phyloP scores from a whole-genome alignment of 1,140 invertebrate genomes.

The Amphibalanus amphitrite region DNA sequence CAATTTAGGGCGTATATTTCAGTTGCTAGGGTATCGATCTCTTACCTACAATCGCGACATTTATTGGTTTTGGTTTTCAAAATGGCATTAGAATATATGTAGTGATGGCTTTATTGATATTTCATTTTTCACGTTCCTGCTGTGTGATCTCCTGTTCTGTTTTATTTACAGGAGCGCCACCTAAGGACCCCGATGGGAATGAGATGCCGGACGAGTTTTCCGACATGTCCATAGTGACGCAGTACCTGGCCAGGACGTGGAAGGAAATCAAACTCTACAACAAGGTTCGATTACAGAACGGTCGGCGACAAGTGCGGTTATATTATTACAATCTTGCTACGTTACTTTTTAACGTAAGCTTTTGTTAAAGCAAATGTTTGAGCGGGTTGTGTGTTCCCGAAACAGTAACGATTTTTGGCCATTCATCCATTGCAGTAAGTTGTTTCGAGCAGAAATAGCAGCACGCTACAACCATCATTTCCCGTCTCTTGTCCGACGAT shows the following conservation, averaged over 20 bases:
- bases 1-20: background rate
- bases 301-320: too few species aligned
- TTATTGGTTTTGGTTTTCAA: background rate
- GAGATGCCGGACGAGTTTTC: conserved; percentile 63
- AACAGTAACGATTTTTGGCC: background rate
- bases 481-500: conserved; percentile 1
- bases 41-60: conserved; percentile 3
- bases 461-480: background rate
- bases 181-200: conserved; percentile 50
- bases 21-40: background rate
- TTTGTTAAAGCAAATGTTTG: conserved; percentile 11
- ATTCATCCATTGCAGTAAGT: too few species aligned
- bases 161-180: conserved; percentile 50
- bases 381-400: conserved; percentile 10
- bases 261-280: conserved; percentile 58
- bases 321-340: too few species aligned
- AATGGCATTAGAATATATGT: background rate
- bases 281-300: conserved; percentile 29
- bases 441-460: too few species aligned
- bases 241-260: conserved; percentile 52
- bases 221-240: conserved; percentile 43
- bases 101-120: background rate
- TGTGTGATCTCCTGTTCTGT: conserved; percentile 21
- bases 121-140: conserved; percentile 13
- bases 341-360: background rate